Percentiles rank a stretch among this genome's conserved stretches.
phyloP scores from a whole-genome alignment of 2,113 vertebrate species.

The Polypterus bichir region DNA sequence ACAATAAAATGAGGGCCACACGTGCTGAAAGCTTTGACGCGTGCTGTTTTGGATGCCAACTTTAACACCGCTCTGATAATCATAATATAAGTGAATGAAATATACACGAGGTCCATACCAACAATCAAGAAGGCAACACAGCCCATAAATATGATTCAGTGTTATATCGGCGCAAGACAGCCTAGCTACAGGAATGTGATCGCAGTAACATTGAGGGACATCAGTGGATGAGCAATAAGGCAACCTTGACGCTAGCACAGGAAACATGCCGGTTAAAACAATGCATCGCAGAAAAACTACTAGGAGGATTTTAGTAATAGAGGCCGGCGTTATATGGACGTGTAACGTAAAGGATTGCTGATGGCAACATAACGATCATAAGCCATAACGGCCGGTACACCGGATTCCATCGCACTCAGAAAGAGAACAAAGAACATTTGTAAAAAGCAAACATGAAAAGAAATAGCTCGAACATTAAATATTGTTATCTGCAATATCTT shows the following conservation, averaged over 20 bases:
- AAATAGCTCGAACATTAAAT: constrained; percentile 28
- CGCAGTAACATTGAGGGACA: constrained; percentile 29
- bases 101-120: constrained; percentile 28
- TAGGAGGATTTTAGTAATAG: constrained; percentile 16
- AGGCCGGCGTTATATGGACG: constrained; percentile 21
- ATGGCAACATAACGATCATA: constrained; percentile 42
- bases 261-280: constrained; percentile 34
- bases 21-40: constrained; percentile 36
- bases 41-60: constrained; percentile 17
- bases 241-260: constrained; percentile 20
- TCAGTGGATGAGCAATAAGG: constrained; percentile 14
- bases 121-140: constrained; percentile 30
- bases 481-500: constrained; percentile 39
- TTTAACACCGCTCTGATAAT: constrained; percentile 29
- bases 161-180: constrained; percentile 38
- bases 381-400: constrained; percentile 44
- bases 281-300: constrained; percentile 24
- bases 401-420: constrained; percentile 37
- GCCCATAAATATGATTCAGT: constrained; percentile 36
- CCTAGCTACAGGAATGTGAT: constrained; percentile 31
- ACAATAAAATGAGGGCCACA: constrained; percentile 37
- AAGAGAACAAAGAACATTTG: constrained; percentile 46
- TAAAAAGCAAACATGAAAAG: constrained; percentile 31
- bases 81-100: constrained; percentile 23
- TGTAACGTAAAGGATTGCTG: constrained; percentile 34